Conservation (phyloP, 2,113 vertebrate genomes). For the Hipposideros armiger region DNA sequence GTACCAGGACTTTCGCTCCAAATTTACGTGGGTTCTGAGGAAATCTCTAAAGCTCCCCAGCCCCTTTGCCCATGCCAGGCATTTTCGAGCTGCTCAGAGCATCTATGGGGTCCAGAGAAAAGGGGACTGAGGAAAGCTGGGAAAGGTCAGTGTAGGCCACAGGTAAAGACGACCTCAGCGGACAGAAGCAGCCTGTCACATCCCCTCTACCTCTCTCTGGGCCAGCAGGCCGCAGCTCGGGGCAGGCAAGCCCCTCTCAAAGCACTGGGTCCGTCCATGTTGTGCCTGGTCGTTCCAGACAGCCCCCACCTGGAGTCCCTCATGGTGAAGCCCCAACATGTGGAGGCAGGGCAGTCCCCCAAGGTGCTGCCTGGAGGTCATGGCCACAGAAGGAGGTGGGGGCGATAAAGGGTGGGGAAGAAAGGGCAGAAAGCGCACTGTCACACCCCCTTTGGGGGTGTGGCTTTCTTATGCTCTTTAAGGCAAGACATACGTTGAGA, state of each 20-base stretch:
- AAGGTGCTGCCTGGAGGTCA: background rate
- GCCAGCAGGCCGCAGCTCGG: background rate
- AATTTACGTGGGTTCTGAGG: fast-evolving
- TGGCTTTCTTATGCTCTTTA: background rate
- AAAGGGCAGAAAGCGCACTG: too few relatives aligned
- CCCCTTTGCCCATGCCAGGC: too few relatives aligned
- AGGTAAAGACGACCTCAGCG: background rate
- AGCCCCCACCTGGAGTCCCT: background rate
- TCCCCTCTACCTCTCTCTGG: fast-evolving
- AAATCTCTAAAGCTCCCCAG: background rate
- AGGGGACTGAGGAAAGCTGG: too few relatives aligned
- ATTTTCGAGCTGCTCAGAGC: background rate
- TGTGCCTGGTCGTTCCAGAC: background rate
- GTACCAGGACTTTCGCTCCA: background rate
- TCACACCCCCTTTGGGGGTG: background rate
- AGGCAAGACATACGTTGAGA: fast-evolving
- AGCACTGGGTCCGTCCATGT: background rate
- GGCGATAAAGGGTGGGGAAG: background rate
- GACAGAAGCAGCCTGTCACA: fast-evolving
- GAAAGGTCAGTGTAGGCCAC: background rate
- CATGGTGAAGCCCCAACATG: fast-evolving
- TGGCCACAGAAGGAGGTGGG: background rate
- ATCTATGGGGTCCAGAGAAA: background rate
- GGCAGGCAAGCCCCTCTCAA: fast-evolving
- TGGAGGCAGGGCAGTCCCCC: background rate